These are phyloP conservation scores for Aethes cnicana DNA, from an alignment of 2,888 invertebrate genomes.

Conservation along the genomic window DNA sequence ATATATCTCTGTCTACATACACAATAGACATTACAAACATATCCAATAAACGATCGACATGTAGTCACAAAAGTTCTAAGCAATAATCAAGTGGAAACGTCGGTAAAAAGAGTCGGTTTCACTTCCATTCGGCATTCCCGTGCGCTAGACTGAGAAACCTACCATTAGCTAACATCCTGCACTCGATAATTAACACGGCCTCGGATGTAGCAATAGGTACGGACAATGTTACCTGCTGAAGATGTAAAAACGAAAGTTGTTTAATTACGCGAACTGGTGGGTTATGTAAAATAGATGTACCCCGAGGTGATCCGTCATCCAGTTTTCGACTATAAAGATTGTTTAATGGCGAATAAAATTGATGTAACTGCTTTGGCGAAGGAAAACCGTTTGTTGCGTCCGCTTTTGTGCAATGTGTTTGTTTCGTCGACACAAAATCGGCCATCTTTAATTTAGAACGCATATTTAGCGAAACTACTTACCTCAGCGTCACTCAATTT, in stretches of 20 bases:
- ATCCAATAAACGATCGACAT: no score
- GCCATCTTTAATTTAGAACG: background rate
- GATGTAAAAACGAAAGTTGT: constrained; percentile 61
- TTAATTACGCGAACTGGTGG: constrained; percentile 55
- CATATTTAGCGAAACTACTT: no score
- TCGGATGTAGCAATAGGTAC: constrained; percentile 6
- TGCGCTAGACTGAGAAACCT: constrained; percentile 22
- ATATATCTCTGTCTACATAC: no score
- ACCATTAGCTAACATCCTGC: constrained; percentile 41
- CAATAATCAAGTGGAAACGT: background rate
- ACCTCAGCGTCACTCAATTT: no score
- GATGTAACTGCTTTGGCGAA: constrained; percentile 41
- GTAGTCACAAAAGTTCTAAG: no score
- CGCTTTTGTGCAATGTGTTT: background rate
- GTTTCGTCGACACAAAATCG: background rate
- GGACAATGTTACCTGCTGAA: constrained; percentile 24
- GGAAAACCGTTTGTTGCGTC: constrained; percentile 2
- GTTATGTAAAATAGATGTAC: constrained; percentile 57
- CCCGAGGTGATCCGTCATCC: constrained; percentile 46
- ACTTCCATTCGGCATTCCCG: background rate
- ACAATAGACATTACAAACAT: no score
- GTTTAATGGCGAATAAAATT: constrained; percentile 37
- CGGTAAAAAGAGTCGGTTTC: background rate
- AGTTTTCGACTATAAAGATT: constrained; percentile 47
- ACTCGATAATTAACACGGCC: constrained; percentile 33